Evolutionary conservation across 2,888 invertebrate genomes (phyloP).

Genomic region (Tinea trinotella): DNA sequence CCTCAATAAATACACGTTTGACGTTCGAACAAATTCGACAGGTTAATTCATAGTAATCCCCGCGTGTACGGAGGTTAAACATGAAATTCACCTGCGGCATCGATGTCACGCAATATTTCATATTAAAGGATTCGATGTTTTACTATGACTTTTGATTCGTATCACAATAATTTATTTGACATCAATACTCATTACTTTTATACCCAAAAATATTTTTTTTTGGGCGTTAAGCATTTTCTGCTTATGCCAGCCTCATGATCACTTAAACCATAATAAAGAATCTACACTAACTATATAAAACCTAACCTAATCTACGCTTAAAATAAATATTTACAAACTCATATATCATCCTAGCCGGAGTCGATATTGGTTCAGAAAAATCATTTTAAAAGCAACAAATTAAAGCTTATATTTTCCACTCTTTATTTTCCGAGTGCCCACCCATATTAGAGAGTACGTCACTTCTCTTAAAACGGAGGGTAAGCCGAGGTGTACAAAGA

Average conservation of each 20-base stretch:
- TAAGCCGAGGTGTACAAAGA: neutral
- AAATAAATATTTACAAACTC: too few relatives aligned
- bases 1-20: constrained; percentile 23
- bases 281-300: too few relatives aligned
- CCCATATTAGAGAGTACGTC: neutral
- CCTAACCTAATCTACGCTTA: too few relatives aligned
- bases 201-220: too few relatives aligned
- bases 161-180: neutral
- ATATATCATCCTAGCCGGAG: too few relatives aligned
- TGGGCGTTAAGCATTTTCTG: too few relatives aligned
- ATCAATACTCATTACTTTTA: neutral
- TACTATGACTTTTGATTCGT: neutral
- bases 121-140: neutral
- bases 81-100: constrained; percentile 8
- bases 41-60: constrained; percentile 8
- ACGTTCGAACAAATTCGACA: constrained; percentile 23
- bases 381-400: too few relatives aligned
- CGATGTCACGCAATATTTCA: neutral
- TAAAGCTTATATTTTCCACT: neutral
- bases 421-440: neutral
- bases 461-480: neutral
- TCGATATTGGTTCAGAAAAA: too few relatives aligned
- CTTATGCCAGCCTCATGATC: too few relatives aligned
- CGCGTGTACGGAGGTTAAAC: neutral
- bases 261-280: too few relatives aligned